Evolutionary conservation across 2,888 invertebrate genomes (phyloP), one percentile per base, ranked within the genome.

Genomic region (Cephus spinipes): DNA sequence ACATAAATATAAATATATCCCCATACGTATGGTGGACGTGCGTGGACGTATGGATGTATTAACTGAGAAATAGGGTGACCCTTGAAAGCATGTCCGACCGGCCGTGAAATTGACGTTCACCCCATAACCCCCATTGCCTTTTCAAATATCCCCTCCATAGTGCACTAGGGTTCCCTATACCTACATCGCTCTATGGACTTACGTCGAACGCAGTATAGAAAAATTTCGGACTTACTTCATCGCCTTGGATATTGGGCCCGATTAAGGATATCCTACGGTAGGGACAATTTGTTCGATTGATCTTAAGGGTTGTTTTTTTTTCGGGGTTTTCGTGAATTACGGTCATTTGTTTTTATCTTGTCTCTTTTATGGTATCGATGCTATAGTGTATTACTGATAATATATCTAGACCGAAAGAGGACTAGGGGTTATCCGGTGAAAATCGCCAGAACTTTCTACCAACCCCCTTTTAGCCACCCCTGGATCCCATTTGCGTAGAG

Each of bases 41-140:
- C 80, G 77, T 77, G 76, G 71, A 80, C 79, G 79, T 75, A 79
- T 78, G 77, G 71, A 32, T 71, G 71, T 71, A 32, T 55, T 55
- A 74, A 73, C 31, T 69, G 75, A 74, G 78, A 77, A 83, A 77
- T 81, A 76, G 84, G 85, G 87, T 80, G 79, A 83, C 82, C 80
- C 82, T 84, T 80, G 79, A 83, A 82, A 81, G 78, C 82, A 79
- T 84, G 85, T 79, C 84, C 89, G 86, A 85, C 88, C 88, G 86
- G 84, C 90, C 90, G 88, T 91, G 91, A 91, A 91, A 91, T 91
- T 90, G 88, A 88, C 87, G 86, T 83, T 84, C 87, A 85, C 86
- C 87, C 88, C 85, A 55, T 55, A 55, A 55, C 55, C 55, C 55
- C 23, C 55, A 55, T 55, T 23, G 55, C 55, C 55, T 55, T 55